Evolutionary conservation across 2,797 vertebrate genomes (phyloP).

Genomic region (Helarctos malayanus): DNA sequence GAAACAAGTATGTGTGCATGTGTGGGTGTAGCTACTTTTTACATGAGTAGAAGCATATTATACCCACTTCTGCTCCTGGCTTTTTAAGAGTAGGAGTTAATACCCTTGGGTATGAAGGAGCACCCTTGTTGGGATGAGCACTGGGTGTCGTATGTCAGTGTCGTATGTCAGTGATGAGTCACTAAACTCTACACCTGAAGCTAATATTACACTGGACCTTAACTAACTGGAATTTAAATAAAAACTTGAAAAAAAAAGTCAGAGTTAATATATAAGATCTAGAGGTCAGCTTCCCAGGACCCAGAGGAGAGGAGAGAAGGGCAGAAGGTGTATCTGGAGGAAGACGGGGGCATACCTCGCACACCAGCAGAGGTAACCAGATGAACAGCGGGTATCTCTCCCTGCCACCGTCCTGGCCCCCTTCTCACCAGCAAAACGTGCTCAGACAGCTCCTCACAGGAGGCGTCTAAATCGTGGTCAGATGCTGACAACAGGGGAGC

Average conservation of each 20-base stretch:
- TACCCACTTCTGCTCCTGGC: background rate
- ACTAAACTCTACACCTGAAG: background rate
- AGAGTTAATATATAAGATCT: background rate
- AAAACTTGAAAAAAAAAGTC: background rate
- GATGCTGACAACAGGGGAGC: background rate
- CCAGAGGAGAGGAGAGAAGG: background rate
- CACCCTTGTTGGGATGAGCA: rapidly evolving
- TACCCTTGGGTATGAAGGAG: background rate
- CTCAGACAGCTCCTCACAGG: background rate
- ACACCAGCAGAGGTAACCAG: background rate
- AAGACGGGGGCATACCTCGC: background rate
- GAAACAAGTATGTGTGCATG: background rate
- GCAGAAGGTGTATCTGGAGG: background rate
- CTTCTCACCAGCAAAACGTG: background rate
- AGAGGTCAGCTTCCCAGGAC: background rate
- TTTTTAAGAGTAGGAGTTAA: background rate
- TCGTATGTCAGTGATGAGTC: background rate
- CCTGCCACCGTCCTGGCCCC: background rate
- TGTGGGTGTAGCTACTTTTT: background rate
- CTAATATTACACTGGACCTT: background rate
- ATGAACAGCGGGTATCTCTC: background rate
- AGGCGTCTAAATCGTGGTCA: background rate
- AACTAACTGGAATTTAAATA: background rate
- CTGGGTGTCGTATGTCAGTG: background rate
- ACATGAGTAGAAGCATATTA: background rate